Conservation (phyloP, 2,113 vertebrate genomes). For the Oreochromis aureus region DNA sequence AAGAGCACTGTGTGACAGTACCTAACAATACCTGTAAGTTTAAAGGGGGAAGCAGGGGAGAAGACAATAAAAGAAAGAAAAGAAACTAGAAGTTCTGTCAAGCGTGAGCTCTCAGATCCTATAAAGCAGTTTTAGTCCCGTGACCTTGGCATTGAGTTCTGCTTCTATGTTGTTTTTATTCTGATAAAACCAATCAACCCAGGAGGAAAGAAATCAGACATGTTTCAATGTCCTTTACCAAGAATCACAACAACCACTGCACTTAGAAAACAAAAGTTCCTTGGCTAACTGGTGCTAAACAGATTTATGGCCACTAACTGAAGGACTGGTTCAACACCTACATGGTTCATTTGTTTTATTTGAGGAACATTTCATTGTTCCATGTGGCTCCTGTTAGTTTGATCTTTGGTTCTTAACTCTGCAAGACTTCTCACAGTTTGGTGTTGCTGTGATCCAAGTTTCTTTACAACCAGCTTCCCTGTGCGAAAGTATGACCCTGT, state of each 20-base stretch:
- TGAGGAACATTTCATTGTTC: slow-evolving; percentile 40
- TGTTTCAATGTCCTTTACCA: background rate
- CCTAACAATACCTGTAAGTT: slow-evolving; percentile 2
- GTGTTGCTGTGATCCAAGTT: background rate
- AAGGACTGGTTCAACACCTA: slow-evolving; percentile 30
- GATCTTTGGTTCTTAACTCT: slow-evolving; percentile 6
- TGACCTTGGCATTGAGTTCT: background rate
- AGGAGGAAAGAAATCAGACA: slow-evolving; percentile 22
- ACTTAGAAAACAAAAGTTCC: slow-evolving; percentile 2
- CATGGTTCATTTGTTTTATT: slow-evolving; percentile 44
- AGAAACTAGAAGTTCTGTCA: slow-evolving; percentile 13
- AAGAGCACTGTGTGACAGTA: background rate
- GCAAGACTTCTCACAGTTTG: slow-evolving; percentile 14
- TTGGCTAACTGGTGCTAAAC: slow-evolving; percentile 6
- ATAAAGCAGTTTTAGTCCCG: background rate
- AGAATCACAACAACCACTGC: slow-evolving; percentile 17
- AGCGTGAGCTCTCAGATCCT: background rate
- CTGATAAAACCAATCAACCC: background rate
- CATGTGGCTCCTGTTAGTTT: slow-evolving; percentile 24
- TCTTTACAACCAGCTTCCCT: background rate
- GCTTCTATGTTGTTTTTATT: slow-evolving; percentile 12
- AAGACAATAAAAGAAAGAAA: background rate
- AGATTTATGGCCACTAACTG: slow-evolving; percentile 29
- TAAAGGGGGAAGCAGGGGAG: background rate
- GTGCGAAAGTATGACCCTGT: background rate